Base-by-base conservation (phyloP, 2,888 invertebrate genomes). In the Chrysotoxum bicinctum region DNA sequence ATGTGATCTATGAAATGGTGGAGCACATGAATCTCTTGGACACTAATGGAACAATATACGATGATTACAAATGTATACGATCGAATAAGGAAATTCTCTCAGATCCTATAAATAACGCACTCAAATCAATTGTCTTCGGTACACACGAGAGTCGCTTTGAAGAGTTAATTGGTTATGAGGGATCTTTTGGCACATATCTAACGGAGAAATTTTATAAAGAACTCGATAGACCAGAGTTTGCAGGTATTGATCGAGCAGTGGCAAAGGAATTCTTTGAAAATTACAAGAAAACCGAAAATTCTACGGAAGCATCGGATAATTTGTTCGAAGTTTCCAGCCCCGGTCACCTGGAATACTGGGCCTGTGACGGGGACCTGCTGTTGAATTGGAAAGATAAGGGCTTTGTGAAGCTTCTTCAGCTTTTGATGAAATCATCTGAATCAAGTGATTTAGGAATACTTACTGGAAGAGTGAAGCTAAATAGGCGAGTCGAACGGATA, bases 331-430 rank as follows among this genome's bases (percentile, higher is more conserved):
- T 96, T 58, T 96, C 97, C 0, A 93, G 95, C 0, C 92, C 92
- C 78, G 95, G 95, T 0, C 92, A 95, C 45, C 90, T 93, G 1
- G 94, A 95, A 86, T 95, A 94, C 89, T 93, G 94, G 93, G 91
- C 92, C 0, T 96, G 96, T 89, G 94, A 95, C 9, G 97, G 97
- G 0, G 94, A 96, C 89, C 91, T 92, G 16, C 90, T 95, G 88
- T 92, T 96, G 4, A 94, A 95, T 89, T 97, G 96, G 97, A 96
- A 95, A 88, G 93, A 94, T 69, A 94, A 93, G 82, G 96, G 96
- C 1, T 97, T 94, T 89, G 93, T 92, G 84, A 95, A 93, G 2
- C 92, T 97, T 78, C 91, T 97, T 60, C 93, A 95, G 88, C 89
- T 96, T 56, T 92, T 97, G 83, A 93, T 94, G 94, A 87, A 89